Conservation (phyloP, 2,888 invertebrate genomes). For the Amiota minor region DNA sequence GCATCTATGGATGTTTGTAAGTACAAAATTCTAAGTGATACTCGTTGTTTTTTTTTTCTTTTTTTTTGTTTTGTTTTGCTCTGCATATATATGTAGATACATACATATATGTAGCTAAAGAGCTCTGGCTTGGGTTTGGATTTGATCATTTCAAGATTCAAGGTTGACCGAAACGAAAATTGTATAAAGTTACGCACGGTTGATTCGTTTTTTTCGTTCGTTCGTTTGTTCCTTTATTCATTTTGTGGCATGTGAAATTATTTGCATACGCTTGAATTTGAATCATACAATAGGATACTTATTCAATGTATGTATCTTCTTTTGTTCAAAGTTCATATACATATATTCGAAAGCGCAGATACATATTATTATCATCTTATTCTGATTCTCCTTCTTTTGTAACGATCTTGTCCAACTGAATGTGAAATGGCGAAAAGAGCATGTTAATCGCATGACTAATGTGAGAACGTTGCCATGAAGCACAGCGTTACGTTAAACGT, state of each 20-base stretch:
- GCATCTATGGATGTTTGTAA: constrained; percentile 15
- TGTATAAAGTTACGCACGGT: constrained; percentile 59
- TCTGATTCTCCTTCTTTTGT: too few species aligned
- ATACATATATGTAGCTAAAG: constrained; percentile 40
- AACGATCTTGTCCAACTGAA: background rate
- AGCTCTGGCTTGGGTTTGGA: too few species aligned
- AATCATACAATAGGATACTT: background rate
- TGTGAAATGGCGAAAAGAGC: constrained; percentile 6
- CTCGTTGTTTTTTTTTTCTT: background rate
- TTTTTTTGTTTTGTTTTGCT: constrained; percentile 37
- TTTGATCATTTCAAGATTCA: background rate
- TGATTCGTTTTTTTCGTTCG: constrained; percentile 48
- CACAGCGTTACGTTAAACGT: constrained; percentile 39
- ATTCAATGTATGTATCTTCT: background rate
- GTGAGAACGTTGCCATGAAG: constrained; percentile 56
- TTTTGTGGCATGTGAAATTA: constrained; percentile 45
- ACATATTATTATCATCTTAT: constrained; percentile 6
- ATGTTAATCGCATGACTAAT: constrained; percentile 69
- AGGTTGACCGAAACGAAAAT: constrained; percentile 17
- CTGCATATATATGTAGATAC: constrained; percentile 58
- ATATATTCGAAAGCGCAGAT: constrained; percentile 19
- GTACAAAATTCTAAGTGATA: too few species aligned
- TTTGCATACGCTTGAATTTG: constrained; percentile 53
- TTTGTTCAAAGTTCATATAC: constrained; percentile 19
- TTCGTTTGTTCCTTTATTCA: too few species aligned